Percentiles rank a stretch among this genome's conserved stretches.
phyloP scores from a whole-genome alignment of 35 echinoderm and acorn worm species.

The Ptychodera flava region DNA sequence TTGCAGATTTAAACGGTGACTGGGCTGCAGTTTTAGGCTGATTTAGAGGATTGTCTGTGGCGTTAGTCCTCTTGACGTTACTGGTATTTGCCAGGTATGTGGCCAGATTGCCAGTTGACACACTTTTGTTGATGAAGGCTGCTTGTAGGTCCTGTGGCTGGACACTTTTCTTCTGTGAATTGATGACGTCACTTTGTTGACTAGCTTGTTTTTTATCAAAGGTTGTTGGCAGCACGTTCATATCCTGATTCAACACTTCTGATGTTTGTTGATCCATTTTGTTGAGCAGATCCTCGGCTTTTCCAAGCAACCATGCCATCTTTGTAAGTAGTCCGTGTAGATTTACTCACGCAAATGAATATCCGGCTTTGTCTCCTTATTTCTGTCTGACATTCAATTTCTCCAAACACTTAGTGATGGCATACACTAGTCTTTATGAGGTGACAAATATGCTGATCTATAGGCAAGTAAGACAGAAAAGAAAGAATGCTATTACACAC shows the following conservation, averaged over 20 bases:
- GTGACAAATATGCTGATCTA: no score
- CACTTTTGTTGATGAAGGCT: slow-evolving; percentile 34
- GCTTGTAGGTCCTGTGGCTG: slow-evolving; percentile 33
- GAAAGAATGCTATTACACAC: no score
- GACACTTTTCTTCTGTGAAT: background rate
- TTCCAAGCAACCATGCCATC: slow-evolving; percentile 89
- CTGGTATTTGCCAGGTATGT: slow-evolving; percentile 85
- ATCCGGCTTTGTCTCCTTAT: no score
- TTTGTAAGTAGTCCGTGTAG: no score
- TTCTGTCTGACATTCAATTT: no score
- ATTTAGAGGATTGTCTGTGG: slow-evolving; percentile 25
- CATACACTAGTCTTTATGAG: no score
- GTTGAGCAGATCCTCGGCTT: slow-evolving; percentile 84
- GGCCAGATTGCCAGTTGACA: slow-evolving; percentile 12
- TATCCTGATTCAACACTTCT: slow-evolving; percentile 24
- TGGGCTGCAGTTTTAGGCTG: background rate
- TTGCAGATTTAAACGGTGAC: slow-evolving; percentile 27
- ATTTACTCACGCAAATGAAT: no score
- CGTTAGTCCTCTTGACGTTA: slow-evolving; percentile 74
- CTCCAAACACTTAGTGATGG: no score
- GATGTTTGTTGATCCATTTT: slow-evolving; percentile 83
- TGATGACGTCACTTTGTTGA: slow-evolving; percentile 14
- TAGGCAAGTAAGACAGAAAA: no score
- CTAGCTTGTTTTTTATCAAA: slow-evolving; percentile 6
- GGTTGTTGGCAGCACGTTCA: slow-evolving; percentile 8